phyloP scores from a whole-genome alignment of 2,797 vertebrate species.

The Phoebastria nigripes region DNA sequence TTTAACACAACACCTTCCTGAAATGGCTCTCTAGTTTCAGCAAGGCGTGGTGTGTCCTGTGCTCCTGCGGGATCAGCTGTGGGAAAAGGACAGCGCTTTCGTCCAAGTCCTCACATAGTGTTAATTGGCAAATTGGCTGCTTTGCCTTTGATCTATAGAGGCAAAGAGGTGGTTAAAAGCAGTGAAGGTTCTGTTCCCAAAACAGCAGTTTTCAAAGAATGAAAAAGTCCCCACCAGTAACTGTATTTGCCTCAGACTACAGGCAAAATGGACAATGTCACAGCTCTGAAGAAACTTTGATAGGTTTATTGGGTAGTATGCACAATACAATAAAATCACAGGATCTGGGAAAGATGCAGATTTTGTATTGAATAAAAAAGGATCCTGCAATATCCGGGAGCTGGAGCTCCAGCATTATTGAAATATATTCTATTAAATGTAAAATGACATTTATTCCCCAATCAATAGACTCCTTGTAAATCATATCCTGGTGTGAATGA shows the following conservation, averaged over 20 bases:
- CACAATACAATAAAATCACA: neutral
- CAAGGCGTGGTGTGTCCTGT: neutral
- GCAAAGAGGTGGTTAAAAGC: neutral
- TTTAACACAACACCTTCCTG: neutral
- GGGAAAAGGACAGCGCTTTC: neutral
- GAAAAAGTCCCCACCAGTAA: neutral
- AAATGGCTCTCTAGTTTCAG: neutral
- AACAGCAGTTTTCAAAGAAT: neutral
- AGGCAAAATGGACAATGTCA: neutral
- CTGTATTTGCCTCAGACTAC: neutral
- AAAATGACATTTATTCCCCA: slow-evolving; percentile 30
- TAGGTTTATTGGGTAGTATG: neutral
- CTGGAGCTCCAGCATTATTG: neutral
- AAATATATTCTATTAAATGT: slow-evolving; percentile 11
- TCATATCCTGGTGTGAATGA: slow-evolving; percentile 6
- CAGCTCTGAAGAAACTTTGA: neutral
- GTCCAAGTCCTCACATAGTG: neutral
- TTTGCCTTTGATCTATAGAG: neutral
- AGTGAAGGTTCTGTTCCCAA: neutral
- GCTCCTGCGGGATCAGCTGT: neutral
- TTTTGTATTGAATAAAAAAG: neutral
- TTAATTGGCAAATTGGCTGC: neutral
- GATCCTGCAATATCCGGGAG: neutral
- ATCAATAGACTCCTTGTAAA: slow-evolving; percentile 16
- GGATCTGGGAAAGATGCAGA: neutral